Base-by-base conservation (phyloP, 2,113 vertebrate genomes). In the Podarcis cretensis region DNA sequence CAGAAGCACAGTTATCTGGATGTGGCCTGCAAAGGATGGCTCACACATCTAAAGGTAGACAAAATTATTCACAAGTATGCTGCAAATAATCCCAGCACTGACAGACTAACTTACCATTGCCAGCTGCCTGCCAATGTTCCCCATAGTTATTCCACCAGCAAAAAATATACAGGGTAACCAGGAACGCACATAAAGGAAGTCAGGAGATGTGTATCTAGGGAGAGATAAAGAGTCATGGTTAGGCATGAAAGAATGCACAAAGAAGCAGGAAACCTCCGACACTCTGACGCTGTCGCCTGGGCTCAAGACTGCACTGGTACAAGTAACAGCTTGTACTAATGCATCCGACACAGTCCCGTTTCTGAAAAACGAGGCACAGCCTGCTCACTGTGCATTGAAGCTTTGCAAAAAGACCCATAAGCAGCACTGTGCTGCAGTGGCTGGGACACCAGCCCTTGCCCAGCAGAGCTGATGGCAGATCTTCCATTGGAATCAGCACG, bases 91-190 rank as follows among this genome's bases (percentile, higher is more conserved):
- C 27, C 77, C 12, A 37, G 77, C 32, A 48, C 21, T 68, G 32
- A 69, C 12, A 89, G 86, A 35, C 59, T 89, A 68, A 93, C 97
- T 97, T 96, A 99, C 99, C 98, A 99, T 97, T 86, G 98, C 98
- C 89, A 99, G 96, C 87, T 99, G 99, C 68, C 99, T 97, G 88
- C 99, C 99, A 16, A 99, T 99, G 92, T 99, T 99, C 88, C 99
- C 99, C 98, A 99, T 98, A 1, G 99, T 99, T 95, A 99, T 99
- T 90, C 98, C 98, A 86, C 99, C 99, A 57, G 99, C 98, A 96
- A 99, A 99, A 97, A 98, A 99, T 97, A 99, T 99, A 91, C 98
- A 99, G 0, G 99, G 99, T 86, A 99, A 95, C 99, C 98, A 99
- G 90, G 99, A 99, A 71, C 98, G 98, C 76, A 99, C 98, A 92